Evolutionary conservation across 1,140 invertebrate species (phyloP).

Genomic region (Rhyzopertha dominica): DNA sequence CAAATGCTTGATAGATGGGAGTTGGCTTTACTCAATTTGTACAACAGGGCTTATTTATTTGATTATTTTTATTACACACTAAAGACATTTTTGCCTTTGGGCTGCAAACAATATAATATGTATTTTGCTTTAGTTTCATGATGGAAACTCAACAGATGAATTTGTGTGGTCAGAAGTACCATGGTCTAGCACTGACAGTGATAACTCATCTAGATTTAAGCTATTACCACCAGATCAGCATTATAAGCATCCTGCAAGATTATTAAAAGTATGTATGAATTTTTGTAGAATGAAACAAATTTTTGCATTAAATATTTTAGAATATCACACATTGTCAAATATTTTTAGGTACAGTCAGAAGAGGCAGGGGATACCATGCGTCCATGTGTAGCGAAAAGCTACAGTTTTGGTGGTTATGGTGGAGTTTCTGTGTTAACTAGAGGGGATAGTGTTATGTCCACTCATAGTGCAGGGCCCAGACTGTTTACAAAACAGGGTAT

Average conservation of each 20-base stretch:
- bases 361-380: constrained; percentile 51
- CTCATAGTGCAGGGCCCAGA: constrained; percentile 49
- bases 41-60: too few species aligned
- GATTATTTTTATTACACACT: too few species aligned
- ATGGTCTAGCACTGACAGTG: constrained; percentile 42
- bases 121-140: constrained; percentile 34
- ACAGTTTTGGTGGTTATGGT: constrained; percentile 80
- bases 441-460: constrained; percentile 45
- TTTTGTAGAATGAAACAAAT: too few species aligned
- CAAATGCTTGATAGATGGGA: too few species aligned
- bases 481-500: constrained; percentile 70
- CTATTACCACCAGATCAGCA: constrained; percentile 35
- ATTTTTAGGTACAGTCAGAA: constrained; percentile 51
- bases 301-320: neutral
- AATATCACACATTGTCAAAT: constrained; percentile 19
- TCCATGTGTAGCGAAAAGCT: constrained; percentile 72
- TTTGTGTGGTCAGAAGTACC: constrained; percentile 40
- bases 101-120: too few species aligned
- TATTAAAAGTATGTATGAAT: constrained; percentile 30
- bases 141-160: constrained; percentile 38
- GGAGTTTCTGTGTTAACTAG: constrained; percentile 45
- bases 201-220: constrained; percentile 32
- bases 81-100: too few species aligned
- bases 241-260: constrained; percentile 22
- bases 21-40: too few species aligned